These are phyloP conservation scores for Enteromius fasciolatus DNA, from an alignment of 2,797 vertebrate genomes.

Conservation along the genomic window DNA sequence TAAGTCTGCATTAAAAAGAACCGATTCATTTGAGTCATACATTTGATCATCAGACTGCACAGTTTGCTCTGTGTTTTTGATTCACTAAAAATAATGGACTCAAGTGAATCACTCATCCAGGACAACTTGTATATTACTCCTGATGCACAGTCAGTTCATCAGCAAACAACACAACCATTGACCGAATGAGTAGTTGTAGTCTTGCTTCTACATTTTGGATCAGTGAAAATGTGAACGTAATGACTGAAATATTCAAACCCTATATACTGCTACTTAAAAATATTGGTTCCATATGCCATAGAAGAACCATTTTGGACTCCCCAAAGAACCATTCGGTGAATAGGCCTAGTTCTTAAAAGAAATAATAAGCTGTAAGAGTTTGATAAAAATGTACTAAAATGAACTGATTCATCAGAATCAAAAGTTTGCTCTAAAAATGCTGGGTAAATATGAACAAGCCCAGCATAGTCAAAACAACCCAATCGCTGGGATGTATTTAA, in stretches of 20 bases:
- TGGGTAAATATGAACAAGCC: too few species aligned
- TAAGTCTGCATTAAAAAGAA: not conserved
- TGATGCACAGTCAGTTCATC: not conserved
- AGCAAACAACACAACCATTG: not conserved
- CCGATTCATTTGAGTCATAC: not conserved
- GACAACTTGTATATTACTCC: conserved; percentile 18
- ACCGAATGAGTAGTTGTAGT: not conserved
- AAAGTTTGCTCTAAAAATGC: too few species aligned
- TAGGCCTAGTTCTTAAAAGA: not conserved
- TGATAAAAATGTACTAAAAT: not conserved
- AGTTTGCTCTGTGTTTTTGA: not conserved
- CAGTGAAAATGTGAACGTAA: not conserved
- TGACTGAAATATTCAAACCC: too few species aligned
- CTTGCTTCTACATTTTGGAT: not conserved
- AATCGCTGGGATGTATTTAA: too few species aligned
- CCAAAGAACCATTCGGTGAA: not conserved
- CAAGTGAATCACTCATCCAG: not conserved
- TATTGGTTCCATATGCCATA: not conserved
- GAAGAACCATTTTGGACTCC: not conserved
- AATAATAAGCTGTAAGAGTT: not conserved
- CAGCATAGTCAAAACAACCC: too few species aligned
- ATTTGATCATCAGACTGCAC: not conserved
- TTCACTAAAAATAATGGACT: not conserved
- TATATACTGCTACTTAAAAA: too few species aligned
- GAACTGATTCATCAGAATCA: not conserved